Conservation (phyloP, 2,888 invertebrate genomes). For the Petrolisthes manimaculis region DNA sequence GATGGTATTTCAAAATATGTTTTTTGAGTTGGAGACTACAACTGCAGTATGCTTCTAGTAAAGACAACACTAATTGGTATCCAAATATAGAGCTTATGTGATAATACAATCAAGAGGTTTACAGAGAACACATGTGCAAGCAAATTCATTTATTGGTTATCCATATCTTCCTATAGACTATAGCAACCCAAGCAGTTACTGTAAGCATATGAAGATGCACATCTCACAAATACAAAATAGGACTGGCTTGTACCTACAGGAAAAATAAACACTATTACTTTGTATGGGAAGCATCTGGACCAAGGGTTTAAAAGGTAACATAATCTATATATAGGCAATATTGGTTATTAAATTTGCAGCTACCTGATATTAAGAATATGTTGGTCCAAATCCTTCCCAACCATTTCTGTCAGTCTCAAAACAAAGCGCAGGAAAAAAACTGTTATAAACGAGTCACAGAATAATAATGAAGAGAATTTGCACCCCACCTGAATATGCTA, state of each 20-base stretch:
- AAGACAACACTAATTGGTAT: no score
- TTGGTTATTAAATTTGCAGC: not conserved
- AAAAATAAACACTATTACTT: slow-evolving; percentile 26
- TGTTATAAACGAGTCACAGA: not conserved
- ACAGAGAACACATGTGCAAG: slow-evolving; percentile 40
- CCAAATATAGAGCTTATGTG: not conserved
- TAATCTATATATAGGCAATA: slow-evolving; percentile 1
- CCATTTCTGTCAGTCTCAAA: slow-evolving; percentile 21
- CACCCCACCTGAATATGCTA: slow-evolving; percentile 20
- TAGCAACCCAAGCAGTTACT: slow-evolving; percentile 64
- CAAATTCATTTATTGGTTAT: slow-evolving; percentile 62
- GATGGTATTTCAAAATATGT: no score
- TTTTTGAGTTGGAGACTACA: no score
- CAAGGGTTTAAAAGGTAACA: slow-evolving; percentile 6
- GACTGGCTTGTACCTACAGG: slow-evolving; percentile 24
- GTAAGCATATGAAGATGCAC: slow-evolving; percentile 56
- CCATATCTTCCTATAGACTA: slow-evolving; percentile 61
- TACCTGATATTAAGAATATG: slow-evolving; percentile 8
- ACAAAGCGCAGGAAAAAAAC: slow-evolving; percentile 34
- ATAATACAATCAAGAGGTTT: not conserved
- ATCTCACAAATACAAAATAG: slow-evolving; percentile 52
- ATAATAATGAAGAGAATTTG: slow-evolving; percentile 4
- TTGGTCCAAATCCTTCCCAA: slow-evolving; percentile 43
- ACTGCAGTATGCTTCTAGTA: no score
- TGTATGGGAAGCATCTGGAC: slow-evolving; percentile 36